Conservation (phyloP, 2,797 vertebrate species). For the Molossus alvarezi region DNA sequence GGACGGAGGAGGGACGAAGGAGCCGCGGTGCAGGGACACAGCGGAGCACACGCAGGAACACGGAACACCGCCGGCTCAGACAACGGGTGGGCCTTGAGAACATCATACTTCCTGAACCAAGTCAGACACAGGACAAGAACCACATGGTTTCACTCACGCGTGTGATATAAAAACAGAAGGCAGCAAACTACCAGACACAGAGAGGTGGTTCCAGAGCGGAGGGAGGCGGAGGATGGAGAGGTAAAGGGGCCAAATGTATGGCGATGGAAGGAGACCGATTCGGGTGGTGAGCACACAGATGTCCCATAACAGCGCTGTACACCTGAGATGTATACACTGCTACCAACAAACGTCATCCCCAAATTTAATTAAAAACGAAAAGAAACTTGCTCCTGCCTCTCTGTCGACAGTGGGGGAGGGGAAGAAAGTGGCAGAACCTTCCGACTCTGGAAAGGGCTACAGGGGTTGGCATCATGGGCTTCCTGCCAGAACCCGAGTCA, state of each 20-base stretch:
- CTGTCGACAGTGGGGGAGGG: neutral
- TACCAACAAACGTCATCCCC: neutral
- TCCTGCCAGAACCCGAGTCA: neutral
- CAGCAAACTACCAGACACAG: neutral
- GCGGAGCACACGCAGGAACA: neutral
- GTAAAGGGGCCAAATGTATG: neutral
- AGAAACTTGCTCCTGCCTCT: neutral
- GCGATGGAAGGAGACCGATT: neutral
- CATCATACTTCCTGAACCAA: neutral
- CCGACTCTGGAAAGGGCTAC: neutral
- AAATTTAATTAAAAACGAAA: neutral
- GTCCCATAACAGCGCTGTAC: neutral
- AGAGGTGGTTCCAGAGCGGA: too few species aligned
- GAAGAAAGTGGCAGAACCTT: neutral
- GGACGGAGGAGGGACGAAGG: neutral
- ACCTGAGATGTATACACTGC: neutral
- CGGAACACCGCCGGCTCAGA: neutral
- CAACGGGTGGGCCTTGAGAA: neutral
- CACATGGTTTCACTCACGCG: neutral
- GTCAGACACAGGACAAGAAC: neutral
- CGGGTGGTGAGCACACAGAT: neutral
- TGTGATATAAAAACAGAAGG: neutral
- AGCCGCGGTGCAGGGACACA: neutral
- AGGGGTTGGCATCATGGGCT: fast-evolving
- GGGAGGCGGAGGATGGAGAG: neutral